Conservation (phyloP, 2,113 vertebrate species). For the Pristiophorus japonicus region DNA sequence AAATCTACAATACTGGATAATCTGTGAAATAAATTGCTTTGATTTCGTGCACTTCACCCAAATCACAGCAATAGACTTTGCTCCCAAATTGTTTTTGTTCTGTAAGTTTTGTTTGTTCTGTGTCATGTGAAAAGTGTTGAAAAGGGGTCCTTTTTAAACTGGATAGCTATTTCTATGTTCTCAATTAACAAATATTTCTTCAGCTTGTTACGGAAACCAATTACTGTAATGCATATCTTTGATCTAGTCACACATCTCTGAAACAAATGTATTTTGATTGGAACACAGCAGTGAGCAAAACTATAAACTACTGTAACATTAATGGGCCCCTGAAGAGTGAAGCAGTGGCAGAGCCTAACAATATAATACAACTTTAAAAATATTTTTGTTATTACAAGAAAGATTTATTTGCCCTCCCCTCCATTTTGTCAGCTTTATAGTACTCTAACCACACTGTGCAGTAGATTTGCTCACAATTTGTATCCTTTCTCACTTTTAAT, state of each 20-base stretch:
- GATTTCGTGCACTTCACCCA: neutral
- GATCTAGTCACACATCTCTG: neutral
- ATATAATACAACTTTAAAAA: neutral
- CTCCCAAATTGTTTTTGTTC: neutral
- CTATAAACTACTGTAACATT: too few species aligned
- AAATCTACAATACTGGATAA: neutral
- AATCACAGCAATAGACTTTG: neutral
- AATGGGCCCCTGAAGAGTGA: too few species aligned
- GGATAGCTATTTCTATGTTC: neutral
- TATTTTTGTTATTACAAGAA: neutral
- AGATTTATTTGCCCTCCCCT: neutral
- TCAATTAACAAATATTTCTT: neutral
- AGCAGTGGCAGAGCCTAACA: neutral
- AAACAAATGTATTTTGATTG: neutral
- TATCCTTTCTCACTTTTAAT: neutral
- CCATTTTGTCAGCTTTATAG: neutral
- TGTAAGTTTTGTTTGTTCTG: conserved; percentile 15
- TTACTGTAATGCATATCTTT: neutral
- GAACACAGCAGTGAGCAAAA: too few species aligned
- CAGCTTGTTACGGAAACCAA: neutral
- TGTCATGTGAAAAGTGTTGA: conserved; percentile 16
- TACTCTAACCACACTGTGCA: neutral
- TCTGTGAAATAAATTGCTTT: neutral
- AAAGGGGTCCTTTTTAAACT: neutral
- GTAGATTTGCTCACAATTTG: neutral